phyloP scores from a whole-genome alignment of 2,888 invertebrate genomes.

The Apotomis betuletana region DNA sequence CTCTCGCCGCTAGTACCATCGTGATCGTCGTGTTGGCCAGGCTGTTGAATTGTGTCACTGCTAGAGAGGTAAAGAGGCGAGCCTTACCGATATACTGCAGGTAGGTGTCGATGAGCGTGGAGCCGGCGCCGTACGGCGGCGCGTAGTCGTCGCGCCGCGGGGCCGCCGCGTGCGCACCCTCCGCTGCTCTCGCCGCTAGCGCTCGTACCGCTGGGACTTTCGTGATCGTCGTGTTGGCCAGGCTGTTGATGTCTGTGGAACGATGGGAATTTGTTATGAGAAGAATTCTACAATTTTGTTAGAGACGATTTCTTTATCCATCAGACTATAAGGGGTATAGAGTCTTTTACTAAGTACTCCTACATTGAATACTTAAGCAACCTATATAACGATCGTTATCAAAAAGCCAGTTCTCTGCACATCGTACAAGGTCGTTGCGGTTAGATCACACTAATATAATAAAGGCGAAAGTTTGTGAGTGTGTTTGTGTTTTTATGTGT shows the following conservation, averaged over 20 bases:
- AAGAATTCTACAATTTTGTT: not conserved
- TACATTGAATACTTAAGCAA: too few relatives aligned
- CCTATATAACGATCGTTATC: too few relatives aligned
- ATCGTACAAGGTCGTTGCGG: too few relatives aligned
- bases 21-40: slow-evolving; percentile 83
- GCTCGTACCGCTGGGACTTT: slow-evolving; percentile 86
- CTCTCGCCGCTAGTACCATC: slow-evolving; percentile 86
- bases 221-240: slow-evolving; percentile 86
- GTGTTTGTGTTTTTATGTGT: too few relatives aligned
- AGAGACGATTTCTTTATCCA: too few relatives aligned
- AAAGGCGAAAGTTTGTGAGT: too few relatives aligned
- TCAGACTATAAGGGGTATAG: too few relatives aligned
- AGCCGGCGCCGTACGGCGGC: slow-evolving; percentile 86
- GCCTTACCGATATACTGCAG: slow-evolving; percentile 89
- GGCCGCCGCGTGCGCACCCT: slow-evolving; percentile 86
- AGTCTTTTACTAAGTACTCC: too few relatives aligned
- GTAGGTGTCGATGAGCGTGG: slow-evolving; percentile 94
- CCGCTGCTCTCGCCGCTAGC: slow-evolving; percentile 86
- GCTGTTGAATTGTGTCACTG: not conserved
- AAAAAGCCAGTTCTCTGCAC: too few relatives aligned
- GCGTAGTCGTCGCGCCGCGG: slow-evolving; percentile 86
- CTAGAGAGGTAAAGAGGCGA: not conserved
- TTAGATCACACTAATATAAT: too few relatives aligned
- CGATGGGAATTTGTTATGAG: not conserved
- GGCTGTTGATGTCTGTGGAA: slow-evolving; percentile 75